phyloP scores from a whole-genome alignment of 2,797 vertebrate species.

The Ctenosaura bakeri region DNA sequence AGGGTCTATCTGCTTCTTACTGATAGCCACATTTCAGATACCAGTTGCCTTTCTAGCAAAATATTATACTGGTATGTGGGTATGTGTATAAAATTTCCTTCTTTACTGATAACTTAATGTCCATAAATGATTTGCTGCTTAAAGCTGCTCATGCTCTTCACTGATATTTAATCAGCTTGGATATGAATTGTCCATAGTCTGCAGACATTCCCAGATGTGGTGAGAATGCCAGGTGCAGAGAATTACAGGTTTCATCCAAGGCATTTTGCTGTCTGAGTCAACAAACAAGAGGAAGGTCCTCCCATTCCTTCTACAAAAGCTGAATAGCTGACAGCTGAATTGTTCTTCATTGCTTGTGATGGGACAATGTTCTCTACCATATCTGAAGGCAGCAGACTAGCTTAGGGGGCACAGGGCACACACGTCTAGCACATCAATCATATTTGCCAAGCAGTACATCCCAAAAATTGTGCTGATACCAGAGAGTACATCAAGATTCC shows the following conservation, averaged over 20 bases:
- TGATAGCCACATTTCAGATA: conserved; percentile 31
- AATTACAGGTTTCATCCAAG: no score
- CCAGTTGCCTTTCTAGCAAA: conserved; percentile 32
- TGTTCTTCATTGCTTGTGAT: neutral
- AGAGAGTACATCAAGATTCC: no score
- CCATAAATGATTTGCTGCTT: conserved; percentile 51
- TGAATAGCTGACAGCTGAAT: neutral
- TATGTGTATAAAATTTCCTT: conserved; percentile 35
- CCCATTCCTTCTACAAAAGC: no score
- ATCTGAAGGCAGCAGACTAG: neutral
- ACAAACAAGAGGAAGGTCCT: no score
- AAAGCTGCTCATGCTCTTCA: neutral
- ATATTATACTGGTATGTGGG: conserved; percentile 48
- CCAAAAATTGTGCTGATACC: neutral
- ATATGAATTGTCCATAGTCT: neutral
- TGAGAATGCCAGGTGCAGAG: neutral
- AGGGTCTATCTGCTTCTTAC: neutral
- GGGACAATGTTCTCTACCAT: neutral
- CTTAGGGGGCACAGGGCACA: neutral
- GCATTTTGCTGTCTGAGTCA: no score
- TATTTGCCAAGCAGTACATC: neutral
- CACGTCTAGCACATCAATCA: neutral
- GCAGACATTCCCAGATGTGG: neutral
- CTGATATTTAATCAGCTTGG: neutral
- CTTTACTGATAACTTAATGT: conserved; percentile 61